Percentiles rank a stretch among this genome's conserved stretches.
These are phyloP conservation scores for Xanthostigma xanthostigma DNA, from an alignment of 2,888 invertebrate genomes.

Conservation along the genomic window DNA sequence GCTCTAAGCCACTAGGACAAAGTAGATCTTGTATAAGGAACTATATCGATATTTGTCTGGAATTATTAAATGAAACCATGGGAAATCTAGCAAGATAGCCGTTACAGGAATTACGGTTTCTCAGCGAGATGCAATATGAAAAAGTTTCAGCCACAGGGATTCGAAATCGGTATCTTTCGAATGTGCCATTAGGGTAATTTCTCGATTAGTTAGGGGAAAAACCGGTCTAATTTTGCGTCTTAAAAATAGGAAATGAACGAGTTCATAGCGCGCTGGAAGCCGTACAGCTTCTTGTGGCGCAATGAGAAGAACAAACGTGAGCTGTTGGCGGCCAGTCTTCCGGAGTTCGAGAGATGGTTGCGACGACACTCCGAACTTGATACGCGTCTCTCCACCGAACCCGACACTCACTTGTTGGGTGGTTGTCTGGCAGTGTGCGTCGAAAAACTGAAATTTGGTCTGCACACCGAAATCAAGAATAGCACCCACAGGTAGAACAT, in stretches of 20 bases:
- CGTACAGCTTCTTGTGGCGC: constrained; percentile 78
- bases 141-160: no score
- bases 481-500: constrained; percentile 25
- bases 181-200: neutral
- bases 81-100: no score
- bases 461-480: constrained; percentile 71
- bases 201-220: neutral
- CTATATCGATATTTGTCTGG: no score
- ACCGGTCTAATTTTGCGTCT: constrained; percentile 9
- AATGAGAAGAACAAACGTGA: constrained; percentile 69
- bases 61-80: no score
- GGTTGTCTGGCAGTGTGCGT: constrained; percentile 61
- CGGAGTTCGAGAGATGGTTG: constrained; percentile 60
- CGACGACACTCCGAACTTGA: constrained; percentile 66
- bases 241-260: constrained; percentile 56
- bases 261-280: constrained; percentile 73
- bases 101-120: no score
- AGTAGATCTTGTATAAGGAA: no score
- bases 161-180: no score
- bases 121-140: no score
- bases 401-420: constrained; percentile 56
- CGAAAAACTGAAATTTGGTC: constrained; percentile 71
- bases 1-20: no score
- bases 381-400: constrained; percentile 53
- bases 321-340: constrained; percentile 52